Evolutionary conservation across 2,888 invertebrate genomes (phyloP).

Genomic region (Calameuta pallipes): DNA sequence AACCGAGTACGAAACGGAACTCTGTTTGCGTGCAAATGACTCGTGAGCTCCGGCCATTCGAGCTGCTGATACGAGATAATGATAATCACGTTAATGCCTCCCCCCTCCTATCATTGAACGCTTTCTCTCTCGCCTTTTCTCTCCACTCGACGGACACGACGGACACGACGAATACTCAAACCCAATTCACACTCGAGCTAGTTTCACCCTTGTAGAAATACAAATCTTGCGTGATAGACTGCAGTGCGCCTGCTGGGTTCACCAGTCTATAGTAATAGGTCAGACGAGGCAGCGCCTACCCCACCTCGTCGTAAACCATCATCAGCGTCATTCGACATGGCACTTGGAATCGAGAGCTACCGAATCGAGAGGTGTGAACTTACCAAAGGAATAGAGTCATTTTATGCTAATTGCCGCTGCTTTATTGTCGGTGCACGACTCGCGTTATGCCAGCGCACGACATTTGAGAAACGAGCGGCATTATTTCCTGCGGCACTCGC

Average conservation of each 20-base stretch:
- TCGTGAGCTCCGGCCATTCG: conserved; percentile 18
- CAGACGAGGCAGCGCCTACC: not conserved
- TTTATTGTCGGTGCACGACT: conserved; percentile 4
- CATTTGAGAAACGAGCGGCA: conserved; percentile 4
- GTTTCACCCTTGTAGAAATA: not conserved
- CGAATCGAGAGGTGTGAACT: conserved; percentile 4
- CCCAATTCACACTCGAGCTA: not conserved
- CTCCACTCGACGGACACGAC: not conserved
- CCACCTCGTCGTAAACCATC: not conserved
- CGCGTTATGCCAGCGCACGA: not conserved
- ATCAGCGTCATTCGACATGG: not conserved
- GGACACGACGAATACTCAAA: not conserved
- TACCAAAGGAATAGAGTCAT: conserved; percentile 9
- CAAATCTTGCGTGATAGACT: not conserved
- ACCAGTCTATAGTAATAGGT: no score
- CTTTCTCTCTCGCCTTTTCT: not conserved
- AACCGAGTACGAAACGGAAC: not conserved
- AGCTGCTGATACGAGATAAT: conserved; percentile 20
- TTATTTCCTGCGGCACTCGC: not conserved
- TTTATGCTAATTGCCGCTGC: conserved; percentile 9
- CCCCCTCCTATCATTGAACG: not conserved
- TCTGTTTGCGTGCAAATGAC: conserved; percentile 8
- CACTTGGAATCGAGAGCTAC: not conserved
- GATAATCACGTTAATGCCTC: conserved; percentile 21
- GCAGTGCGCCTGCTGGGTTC: not conserved